Percentiles rank a stretch among this genome's conserved stretches.
These are phyloP conservation scores for Echinometra lucunter DNA, from an alignment of 53 echinoderm and acorn worm genomes.

Conservation along the genomic window DNA sequence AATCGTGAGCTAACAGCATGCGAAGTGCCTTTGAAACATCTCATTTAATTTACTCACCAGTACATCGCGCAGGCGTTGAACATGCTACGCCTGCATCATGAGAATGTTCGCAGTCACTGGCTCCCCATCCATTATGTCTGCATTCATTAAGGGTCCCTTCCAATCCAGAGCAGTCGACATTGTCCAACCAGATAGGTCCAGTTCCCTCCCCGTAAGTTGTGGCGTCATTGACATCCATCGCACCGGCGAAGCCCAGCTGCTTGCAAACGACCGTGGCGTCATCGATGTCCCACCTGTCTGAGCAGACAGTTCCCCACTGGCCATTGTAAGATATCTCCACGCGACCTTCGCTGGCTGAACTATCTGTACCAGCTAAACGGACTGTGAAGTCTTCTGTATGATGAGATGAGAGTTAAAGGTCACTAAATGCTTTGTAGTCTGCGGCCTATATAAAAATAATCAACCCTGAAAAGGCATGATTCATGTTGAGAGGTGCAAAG, in stretches of 20 bases:
- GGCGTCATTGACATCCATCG: neutral
- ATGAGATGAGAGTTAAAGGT: neutral
- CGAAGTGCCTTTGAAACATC: too few relatives aligned
- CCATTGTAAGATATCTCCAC: neutral
- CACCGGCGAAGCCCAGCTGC: neutral
- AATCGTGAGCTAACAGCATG: too few relatives aligned
- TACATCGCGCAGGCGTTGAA: neutral
- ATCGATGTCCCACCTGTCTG: neutral
- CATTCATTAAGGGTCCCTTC: neutral
- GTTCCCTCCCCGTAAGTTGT: neutral
- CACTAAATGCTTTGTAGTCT: neutral
- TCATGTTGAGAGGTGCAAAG: too few relatives aligned
- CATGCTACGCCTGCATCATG: too few relatives aligned
- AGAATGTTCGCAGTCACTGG: too few relatives aligned
- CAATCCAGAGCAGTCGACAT: neutral
- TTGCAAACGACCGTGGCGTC: slow-evolving; percentile 25
- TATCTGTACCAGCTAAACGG: neutral
- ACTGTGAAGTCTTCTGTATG: neutral
- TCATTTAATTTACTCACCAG: too few relatives aligned
- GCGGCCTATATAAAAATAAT: too few relatives aligned
- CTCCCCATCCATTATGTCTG: too few relatives aligned
- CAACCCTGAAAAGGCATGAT: too few relatives aligned
- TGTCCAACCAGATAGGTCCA: neutral
- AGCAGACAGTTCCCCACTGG: slow-evolving; percentile 41
- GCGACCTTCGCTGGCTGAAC: slow-evolving; percentile 11